Evolutionary conservation across 2,888 invertebrate genomes (phyloP).

Genomic region (Thalpophila matura): DNA sequence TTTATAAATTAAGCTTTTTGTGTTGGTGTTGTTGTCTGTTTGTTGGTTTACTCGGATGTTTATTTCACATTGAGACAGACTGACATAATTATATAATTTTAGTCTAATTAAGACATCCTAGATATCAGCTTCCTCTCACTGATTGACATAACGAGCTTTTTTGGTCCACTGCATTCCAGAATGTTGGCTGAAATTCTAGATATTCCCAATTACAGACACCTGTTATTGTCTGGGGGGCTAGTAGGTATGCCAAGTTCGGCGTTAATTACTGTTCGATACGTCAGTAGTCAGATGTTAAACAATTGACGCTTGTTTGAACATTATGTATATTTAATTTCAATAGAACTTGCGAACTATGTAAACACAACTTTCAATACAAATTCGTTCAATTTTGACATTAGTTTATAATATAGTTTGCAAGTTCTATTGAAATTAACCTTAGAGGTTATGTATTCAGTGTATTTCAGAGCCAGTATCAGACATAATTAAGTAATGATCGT

Average conservation of each 20-base stretch:
- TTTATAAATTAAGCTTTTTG: neutral
- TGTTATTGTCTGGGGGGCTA: neutral
- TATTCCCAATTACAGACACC: conserved; percentile 17
- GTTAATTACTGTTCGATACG: neutral
- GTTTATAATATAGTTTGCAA: too few relatives aligned
- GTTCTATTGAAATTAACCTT: too few relatives aligned
- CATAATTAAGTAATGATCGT: too few relatives aligned
- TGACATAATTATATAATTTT: conserved; percentile 17
- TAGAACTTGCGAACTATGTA: too few relatives aligned
- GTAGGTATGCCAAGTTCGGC: neutral
- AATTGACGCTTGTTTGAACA: neutral
- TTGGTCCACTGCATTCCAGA: conserved; percentile 8
- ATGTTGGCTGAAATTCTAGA: conserved; percentile 25
- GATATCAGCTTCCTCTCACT: conserved; percentile 9
- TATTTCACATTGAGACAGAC: conserved; percentile 2
- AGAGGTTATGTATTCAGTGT: too few relatives aligned
- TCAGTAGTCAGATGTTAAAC: neutral
- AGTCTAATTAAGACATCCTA: neutral
- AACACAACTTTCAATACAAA: too few relatives aligned
- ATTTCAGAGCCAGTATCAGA: too few relatives aligned
- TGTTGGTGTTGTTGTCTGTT: neutral
- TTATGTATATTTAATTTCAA: too few relatives aligned
- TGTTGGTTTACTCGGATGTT: conserved; percentile 4
- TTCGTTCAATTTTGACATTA: too few relatives aligned
- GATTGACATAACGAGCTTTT: conserved; percentile 23